A percentile compares a stretch with the other conserved stretches of the same genome.
phyloP scores from a whole-genome alignment of 1,140 invertebrate genomes.

The Aricia agestis region DNA sequence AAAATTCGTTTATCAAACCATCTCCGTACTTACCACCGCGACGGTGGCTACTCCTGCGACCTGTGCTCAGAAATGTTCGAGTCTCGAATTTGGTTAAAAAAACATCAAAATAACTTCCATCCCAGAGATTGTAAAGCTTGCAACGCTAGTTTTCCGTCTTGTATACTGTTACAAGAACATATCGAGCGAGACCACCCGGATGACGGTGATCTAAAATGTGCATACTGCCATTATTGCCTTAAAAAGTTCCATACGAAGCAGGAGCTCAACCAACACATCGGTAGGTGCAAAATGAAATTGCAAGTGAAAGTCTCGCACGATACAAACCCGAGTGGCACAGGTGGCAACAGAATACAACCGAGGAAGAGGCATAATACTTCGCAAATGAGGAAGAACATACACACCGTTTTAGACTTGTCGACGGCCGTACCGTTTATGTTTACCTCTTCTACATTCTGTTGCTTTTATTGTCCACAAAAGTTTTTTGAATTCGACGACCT shows the following conservation, averaged over 20 bases:
- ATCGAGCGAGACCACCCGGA: slow-evolving; percentile 44
- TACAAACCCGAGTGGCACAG: slow-evolving; percentile 18
- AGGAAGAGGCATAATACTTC: slow-evolving; percentile 47
- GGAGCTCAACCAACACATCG: slow-evolving; percentile 50
- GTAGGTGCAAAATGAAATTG: slow-evolving; percentile 39
- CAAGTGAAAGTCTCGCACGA: slow-evolving; percentile 12
- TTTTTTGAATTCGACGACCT: slow-evolving; percentile 57
- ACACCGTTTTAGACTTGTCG: slow-evolving; percentile 59
- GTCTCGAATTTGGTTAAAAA: slow-evolving; percentile 29
- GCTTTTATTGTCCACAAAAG: slow-evolving; percentile 60
- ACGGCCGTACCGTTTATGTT: slow-evolving; percentile 62
- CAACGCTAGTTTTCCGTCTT: slow-evolving; percentile 34
- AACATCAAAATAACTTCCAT: slow-evolving; percentile 50
- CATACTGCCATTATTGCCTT: slow-evolving; percentile 35
- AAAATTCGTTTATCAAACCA: slow-evolving; percentile 48
- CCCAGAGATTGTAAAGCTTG: slow-evolving; percentile 48
- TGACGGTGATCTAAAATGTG: slow-evolving; percentile 40
- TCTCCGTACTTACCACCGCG: slow-evolving; percentile 43
- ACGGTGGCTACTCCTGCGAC: slow-evolving; percentile 49
- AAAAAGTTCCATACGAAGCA: slow-evolving; percentile 47
- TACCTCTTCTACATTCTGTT: slow-evolving; percentile 53
- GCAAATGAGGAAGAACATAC: slow-evolving; percentile 56
- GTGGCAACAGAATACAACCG: slow-evolving; percentile 32
- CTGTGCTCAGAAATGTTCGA: slow-evolving; percentile 44
- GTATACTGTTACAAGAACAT: slow-evolving; percentile 46